Conservation (phyloP, 2,797 vertebrate genomes). For the Alectoris magna region DNA sequence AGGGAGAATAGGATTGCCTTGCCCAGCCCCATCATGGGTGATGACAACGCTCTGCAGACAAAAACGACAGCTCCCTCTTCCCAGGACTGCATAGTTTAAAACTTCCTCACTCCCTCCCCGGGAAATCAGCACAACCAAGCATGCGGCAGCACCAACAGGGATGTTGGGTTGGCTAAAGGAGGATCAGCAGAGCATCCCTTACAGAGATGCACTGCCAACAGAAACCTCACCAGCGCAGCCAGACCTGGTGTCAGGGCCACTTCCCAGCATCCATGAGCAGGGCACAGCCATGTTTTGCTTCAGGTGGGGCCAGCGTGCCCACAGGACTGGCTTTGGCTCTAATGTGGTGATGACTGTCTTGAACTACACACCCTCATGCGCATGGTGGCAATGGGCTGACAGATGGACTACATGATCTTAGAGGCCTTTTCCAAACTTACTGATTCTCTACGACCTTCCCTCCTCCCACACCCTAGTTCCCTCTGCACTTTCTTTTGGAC, state of each 20-base stretch:
- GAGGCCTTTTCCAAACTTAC: not conserved
- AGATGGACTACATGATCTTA: not conserved
- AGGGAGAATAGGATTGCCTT: not conserved
- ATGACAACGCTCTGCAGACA: constrained; percentile 12
- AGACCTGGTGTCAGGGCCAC: not conserved
- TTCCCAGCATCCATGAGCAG: not conserved
- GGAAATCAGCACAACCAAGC: constrained; percentile 2
- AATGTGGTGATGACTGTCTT: rapidly evolving
- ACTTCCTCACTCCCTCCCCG: not conserved
- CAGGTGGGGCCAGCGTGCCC: not conserved
- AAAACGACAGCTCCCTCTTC: constrained; percentile 25
- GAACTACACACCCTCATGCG: not conserved
- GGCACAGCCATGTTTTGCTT: not conserved
- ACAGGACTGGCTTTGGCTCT: not conserved
- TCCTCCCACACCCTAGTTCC: not conserved
- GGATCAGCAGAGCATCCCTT: not conserved
- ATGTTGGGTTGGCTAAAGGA: not conserved
- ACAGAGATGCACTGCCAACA: not conserved
- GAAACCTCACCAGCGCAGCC: not conserved
- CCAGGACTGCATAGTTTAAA: not conserved
- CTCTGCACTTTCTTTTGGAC: not conserved
- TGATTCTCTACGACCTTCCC: not conserved
- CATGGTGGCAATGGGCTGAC: not conserved
- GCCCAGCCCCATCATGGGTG: not conserved
- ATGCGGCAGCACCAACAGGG: not conserved